Evolutionary conservation across 1,140 invertebrate genomes (phyloP), one percentile per base, ranked within the genome.

Genomic region (Lordiphosa mommai): DNA sequence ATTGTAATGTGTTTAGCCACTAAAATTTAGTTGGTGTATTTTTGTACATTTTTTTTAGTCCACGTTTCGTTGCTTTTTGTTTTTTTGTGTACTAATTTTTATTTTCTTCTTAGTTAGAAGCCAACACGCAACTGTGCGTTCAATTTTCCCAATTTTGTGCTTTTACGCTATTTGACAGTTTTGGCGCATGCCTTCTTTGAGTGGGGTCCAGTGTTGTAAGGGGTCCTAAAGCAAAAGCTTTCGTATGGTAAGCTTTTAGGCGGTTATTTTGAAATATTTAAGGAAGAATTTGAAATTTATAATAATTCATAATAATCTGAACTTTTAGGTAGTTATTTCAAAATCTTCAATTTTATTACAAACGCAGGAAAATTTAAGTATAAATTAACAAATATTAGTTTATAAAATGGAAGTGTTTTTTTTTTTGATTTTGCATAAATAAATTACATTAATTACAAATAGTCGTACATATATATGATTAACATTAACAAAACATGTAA

Each of bases 121-220:
- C 63, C 64, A 71, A 76, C 72, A 77, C 73, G 73, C 73, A 77
- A 79, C 73, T 37, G 61, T 66, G 73, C 48, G 55, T 66, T 32
- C 43, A 59, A 76, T 56, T 68, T 72, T 72, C 64, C 61, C 73
- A 38, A 77, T 72, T 79, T 77, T 68, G 52, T 58, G 36, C 57
- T 61, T 52, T 49, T 0, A 37, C 17, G 72, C 44, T 67, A 58
- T 41, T 61, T 61, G 27, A 61, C 53, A 58, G 48, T 40, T 73
- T 73, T 72, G 52, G 72, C 72, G 72, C 72, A 77, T 76, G 72
- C 50, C 66, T 57, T 56, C 61, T 59, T 41, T 41, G 51, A 17
- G 48, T 29, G 41, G 23, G 46, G 43, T 0, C 1, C 9, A 55
- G 47, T 69, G 48, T 72, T 72, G 52, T 27, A 20, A 66, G n/a